Conservation (phyloP, 2,888 invertebrate genomes). For the Pterobdella sp. region DNA sequence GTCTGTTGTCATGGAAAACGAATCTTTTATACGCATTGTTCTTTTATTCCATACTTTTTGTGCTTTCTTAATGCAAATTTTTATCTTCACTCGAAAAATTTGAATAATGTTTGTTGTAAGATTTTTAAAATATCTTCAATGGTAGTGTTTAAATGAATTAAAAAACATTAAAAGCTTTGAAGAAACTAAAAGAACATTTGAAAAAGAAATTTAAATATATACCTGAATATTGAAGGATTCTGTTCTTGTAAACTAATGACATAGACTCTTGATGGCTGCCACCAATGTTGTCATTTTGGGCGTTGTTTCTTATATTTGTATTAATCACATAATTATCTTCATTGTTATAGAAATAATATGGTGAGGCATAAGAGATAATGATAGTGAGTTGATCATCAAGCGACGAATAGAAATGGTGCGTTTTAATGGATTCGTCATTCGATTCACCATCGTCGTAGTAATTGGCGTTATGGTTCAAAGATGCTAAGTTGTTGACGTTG, state of each 20-base stretch:
- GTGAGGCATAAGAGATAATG: neutral
- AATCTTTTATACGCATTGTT: too few relatives aligned
- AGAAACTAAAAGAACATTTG: too few relatives aligned
- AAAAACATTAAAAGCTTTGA: too few relatives aligned
- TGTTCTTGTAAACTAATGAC: neutral
- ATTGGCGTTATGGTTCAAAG: neutral
- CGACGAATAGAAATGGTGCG: constrained; percentile 6
- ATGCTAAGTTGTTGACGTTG: neutral
- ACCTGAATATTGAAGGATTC: constrained; percentile 5
- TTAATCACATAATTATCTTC: neutral
- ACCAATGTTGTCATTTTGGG: neutral
- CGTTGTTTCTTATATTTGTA: neutral
- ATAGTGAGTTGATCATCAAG: neutral
- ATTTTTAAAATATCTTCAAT: too few relatives aligned
- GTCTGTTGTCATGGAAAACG: too few relatives aligned
- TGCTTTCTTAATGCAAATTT: too few relatives aligned
- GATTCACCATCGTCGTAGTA: neutral
- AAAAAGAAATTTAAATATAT: neutral
- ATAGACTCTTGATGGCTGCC: neutral
- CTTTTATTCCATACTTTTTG: too few relatives aligned
- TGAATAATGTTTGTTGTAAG: too few relatives aligned
- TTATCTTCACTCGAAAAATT: too few relatives aligned
- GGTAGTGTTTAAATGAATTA: too few relatives aligned
- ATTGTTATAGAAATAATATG: neutral
- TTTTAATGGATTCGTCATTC: neutral